Evolutionary conservation across 2,888 invertebrate species (phyloP).

Genomic region (Caenorhabditis doughertyi): DNA sequence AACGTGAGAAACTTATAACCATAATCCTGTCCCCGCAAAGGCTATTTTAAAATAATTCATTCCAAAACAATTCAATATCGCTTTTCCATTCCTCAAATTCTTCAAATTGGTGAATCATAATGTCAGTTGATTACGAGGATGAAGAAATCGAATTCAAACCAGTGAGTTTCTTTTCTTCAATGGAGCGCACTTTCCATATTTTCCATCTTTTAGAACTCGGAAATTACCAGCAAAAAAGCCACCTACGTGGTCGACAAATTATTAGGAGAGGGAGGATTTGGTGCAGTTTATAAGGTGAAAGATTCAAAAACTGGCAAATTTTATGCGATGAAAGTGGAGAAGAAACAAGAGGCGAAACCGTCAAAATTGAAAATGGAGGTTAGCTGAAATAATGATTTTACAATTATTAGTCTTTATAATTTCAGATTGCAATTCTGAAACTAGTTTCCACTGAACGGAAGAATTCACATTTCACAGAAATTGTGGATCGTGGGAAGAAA

Average conservation of each 20-base stretch:
- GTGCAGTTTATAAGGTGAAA: conserved; percentile 71
- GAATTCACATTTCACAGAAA: conserved; percentile 73
- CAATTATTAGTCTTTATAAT: no score
- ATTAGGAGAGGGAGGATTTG: conserved; percentile 78
- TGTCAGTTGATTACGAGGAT: conserved; percentile 27
- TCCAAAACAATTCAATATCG: no score
- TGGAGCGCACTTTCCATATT: not conserved
- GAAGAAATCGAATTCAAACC: conserved; percentile 17
- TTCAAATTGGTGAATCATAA: not conserved
- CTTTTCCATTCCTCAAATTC: no score
- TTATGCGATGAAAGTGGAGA: conserved; percentile 80
- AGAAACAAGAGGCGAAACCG: conserved; percentile 73
- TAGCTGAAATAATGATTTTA: no score
- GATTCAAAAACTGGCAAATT: conserved; percentile 59
- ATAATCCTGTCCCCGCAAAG: no score
- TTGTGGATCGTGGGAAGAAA: conserved; percentile 76
- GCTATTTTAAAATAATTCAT: no score
- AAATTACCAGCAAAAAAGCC: conserved; percentile 55
- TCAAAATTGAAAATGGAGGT: conserved; percentile 81
- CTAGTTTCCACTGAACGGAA: conserved; percentile 66
- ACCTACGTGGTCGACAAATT: conserved; percentile 71
- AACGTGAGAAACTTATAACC: no score
- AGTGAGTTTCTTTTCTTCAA: not conserved
- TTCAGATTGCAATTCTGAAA: conserved; percentile 77
- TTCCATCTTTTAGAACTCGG: conserved; percentile 30